These are phyloP conservation scores for Trematomus bernacchii DNA, from an alignment of 2,797 vertebrate genomes.

Conservation along the genomic window DNA sequence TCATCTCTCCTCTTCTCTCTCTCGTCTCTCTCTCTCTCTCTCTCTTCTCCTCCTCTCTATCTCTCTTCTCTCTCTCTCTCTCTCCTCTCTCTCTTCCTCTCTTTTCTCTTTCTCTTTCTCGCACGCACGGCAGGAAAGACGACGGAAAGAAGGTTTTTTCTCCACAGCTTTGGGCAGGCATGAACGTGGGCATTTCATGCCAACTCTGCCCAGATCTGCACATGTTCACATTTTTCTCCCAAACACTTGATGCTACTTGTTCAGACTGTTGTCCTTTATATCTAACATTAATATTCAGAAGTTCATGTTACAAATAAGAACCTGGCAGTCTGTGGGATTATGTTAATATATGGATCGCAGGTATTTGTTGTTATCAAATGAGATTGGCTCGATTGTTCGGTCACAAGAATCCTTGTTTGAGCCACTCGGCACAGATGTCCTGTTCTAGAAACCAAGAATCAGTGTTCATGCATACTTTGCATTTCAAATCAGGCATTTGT, in stretches of 20 bases:
- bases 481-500: slow-evolving; percentile 62
- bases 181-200: slow-evolving; percentile 34
- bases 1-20: too few species aligned
- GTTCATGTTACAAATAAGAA: not conserved
- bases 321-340: not conserved
- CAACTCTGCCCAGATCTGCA: slow-evolving; percentile 13
- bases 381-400: not conserved
- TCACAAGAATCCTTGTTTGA: not conserved
- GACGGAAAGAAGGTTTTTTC: slow-evolving; percentile 20
- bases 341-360: not conserved
- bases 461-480: slow-evolving; percentile 27
- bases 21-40: fast-evolving
- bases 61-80: too few species aligned
- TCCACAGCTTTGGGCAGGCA: slow-evolving; percentile 43
- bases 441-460: slow-evolving; percentile 14
- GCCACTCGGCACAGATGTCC: not conserved
- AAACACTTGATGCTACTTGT: slow-evolving; percentile 7
- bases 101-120: too few species aligned
- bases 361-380: not conserved
- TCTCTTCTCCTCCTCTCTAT: too few species aligned
- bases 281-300: not conserved
- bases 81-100: not conserved
- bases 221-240: not conserved
- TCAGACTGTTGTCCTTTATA: slow-evolving; percentile 1
- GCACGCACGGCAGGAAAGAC: too few species aligned